Evolutionary conservation across 2,113 vertebrate species (phyloP).

Genomic region (Phainopepla nitens): DNA sequence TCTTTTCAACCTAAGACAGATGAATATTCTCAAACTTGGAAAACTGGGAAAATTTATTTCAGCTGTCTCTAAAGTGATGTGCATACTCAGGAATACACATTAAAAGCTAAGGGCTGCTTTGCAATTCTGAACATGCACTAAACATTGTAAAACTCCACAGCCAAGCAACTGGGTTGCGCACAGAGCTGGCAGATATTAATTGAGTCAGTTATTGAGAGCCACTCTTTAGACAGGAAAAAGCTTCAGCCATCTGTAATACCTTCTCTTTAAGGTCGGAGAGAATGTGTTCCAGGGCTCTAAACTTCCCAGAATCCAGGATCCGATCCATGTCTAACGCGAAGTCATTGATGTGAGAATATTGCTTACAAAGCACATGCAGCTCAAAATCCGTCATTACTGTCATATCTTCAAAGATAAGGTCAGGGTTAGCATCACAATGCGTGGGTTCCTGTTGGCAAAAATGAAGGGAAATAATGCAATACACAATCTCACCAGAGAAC

Average conservation of each 20-base stretch:
- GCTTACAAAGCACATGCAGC: constrained; percentile 88
- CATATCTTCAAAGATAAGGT: constrained; percentile 96
- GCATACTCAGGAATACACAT: neutral
- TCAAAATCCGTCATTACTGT: constrained; percentile 98
- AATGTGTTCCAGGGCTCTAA: constrained; percentile 77
- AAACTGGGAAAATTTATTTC: neutral
- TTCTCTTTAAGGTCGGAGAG: constrained; percentile 84
- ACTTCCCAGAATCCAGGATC: constrained; percentile 94
- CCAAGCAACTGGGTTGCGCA: neutral
- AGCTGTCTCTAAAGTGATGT: neutral
- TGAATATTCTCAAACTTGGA: neutral
- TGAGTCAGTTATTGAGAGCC: neutral
- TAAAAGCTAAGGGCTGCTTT: neutral
- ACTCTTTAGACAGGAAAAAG: neutral
- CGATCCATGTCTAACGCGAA: constrained; percentile 82
- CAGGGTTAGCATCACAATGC: constrained; percentile 86
- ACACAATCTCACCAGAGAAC: neutral
- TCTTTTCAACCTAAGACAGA: too few relatives aligned
- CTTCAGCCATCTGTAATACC: constrained; percentile 9
- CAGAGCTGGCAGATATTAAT: neutral
- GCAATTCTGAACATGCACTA: neutral
- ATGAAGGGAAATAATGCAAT: neutral
- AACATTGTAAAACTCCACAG: neutral
- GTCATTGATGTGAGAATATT: constrained; percentile 79
- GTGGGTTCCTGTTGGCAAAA: constrained; percentile 85